Evolutionary conservation across 2,797 vertebrate species (phyloP), one percentile per base, ranked within the genome.

Genomic region (Danio kyathit): DNA sequence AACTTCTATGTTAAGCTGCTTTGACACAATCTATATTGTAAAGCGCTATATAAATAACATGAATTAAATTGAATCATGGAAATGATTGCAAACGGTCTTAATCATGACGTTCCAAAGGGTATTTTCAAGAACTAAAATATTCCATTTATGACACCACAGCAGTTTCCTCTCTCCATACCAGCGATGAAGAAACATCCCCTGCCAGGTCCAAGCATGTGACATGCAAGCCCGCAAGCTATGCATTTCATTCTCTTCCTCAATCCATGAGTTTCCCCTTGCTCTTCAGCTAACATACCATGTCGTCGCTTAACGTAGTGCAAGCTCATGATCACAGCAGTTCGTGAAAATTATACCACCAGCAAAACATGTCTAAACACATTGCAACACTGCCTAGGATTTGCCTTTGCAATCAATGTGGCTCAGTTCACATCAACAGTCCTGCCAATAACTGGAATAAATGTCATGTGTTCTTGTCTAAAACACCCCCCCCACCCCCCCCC

Each of bases 301-400:
- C 54, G 8, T 51, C 46, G 71, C 66, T 49, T 29, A 60, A 69
- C 7, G 1, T 3, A 69, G 46, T 19, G 11, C 16, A 60, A 59
- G 21, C 70, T 69, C 4, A 51, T 16, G 66, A 63, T 17, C 57
- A 71, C 46, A 61, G 46, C 56, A 16, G 8, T 57, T 79, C 5
- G 19, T 57, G 52, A 67, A 77, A 78, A 59, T 61, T 61, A 51
- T 71, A 80, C 66, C 59, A 57, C 41, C 57, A 66, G 49, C 71
- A 56, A 63, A 65, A 51, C 74, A 71, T 59, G 65, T 56, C 73
- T 76, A 56, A 66, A 83, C 64, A 61, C 29, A 60, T 77, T 69
- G 64, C 43, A 51, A 79, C 5, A 51, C 46, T 29, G 56, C 44
- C 56, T 52, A 56, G 12, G 44, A 66, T 56, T 80, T 44, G 41